phyloP scores from a whole-genome alignment of 1,140 invertebrate species.

The Formica selysi region DNA sequence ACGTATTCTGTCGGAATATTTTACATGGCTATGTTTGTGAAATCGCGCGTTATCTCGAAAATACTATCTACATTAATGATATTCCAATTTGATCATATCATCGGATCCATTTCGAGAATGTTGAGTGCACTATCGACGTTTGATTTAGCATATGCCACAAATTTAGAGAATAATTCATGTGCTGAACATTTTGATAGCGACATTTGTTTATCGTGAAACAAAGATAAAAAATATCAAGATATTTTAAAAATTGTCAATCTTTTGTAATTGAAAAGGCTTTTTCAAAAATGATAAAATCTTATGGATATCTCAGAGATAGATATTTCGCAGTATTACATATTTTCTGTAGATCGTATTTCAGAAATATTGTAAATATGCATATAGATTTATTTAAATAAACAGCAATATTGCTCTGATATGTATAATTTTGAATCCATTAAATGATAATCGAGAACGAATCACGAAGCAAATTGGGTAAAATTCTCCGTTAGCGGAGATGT shows the following conservation, averaged over 20 bases:
- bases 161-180: background rate
- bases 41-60: background rate
- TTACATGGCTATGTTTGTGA: conserved; percentile 3
- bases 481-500: background rate
- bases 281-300: background rate
- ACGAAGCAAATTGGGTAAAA: background rate
- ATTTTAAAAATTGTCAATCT: background rate
- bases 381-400: background rate
- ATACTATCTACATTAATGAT: background rate
- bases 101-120: background rate
- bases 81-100: background rate
- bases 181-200: background rate
- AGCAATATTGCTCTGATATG: background rate
- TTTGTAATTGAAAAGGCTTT: background rate
- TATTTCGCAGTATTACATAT: background rate
- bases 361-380: background rate
- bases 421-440: background rate
- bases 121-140: background rate
- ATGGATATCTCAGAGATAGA: background rate
- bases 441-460: background rate
- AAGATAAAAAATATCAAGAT: background rate
- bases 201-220: background rate
- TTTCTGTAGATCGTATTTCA: background rate
- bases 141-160: background rate
- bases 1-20: background rate